Conservation (phyloP, 1,140 invertebrate species). For the Telenomus remus region DNA sequence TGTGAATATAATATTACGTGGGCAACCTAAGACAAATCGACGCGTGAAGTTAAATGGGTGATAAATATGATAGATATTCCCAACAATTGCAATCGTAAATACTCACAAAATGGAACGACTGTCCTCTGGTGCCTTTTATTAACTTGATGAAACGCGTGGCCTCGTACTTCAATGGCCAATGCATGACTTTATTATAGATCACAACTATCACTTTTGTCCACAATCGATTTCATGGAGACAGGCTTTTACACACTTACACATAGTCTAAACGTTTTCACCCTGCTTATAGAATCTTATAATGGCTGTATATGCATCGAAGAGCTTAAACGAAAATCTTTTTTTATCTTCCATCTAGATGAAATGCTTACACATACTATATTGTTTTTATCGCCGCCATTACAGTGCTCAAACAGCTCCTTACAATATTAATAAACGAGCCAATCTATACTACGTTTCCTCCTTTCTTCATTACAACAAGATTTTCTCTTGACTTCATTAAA, state of each 20-base stretch:
- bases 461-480: too few species aligned
- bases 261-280: conserved; percentile 38
- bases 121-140: conserved; percentile 57
- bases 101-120: conserved; percentile 53
- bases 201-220: conserved; percentile 55
- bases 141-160: conserved; percentile 56
- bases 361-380: conserved; percentile 38
- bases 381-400: conserved; percentile 32
- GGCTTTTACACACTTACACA: conserved; percentile 38
- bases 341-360: conserved; percentile 48
- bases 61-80: conserved; percentile 64
- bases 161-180: conserved; percentile 60
- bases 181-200: conserved; percentile 52
- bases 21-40: conserved; percentile 67
- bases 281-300: conserved; percentile 52
- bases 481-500: too few species aligned
- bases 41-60: conserved; percentile 62
- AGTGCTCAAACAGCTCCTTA: conserved; percentile 16
- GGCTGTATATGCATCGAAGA: conserved; percentile 28
- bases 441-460: too few species aligned
- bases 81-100: conserved; percentile 64
- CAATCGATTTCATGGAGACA: conserved; percentile 58
- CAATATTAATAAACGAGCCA: too few species aligned
- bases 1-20: conserved; percentile 62
- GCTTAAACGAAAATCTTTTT: conserved; percentile 32